Evolutionary conservation across 2,113 vertebrate species (phyloP).

Genomic region (Psittacula cyanocephala): DNA sequence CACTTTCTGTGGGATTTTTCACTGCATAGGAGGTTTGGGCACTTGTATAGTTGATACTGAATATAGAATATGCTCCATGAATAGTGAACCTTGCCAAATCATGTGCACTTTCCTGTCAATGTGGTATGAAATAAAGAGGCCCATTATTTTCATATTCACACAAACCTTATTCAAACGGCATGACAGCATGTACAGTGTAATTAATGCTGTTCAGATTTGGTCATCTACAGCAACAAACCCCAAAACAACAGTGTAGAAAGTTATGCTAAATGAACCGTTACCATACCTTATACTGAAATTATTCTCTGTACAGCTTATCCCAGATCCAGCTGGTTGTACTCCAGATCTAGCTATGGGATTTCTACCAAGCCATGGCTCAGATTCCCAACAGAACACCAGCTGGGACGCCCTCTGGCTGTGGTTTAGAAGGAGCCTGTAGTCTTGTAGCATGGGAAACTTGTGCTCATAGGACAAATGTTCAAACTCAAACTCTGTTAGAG

Average conservation of each 20-base stretch:
- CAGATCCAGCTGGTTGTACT: not conserved
- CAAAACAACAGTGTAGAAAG: not conserved
- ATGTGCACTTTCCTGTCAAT: not conserved
- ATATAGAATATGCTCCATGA: not conserved
- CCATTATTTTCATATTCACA: not conserved
- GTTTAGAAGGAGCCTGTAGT: not conserved
- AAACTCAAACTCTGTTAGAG: not conserved
- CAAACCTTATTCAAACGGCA: fast-evolving
- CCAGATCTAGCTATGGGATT: not conserved
- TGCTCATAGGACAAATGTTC: not conserved
- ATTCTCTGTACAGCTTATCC: not conserved
- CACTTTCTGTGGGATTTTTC: not conserved
- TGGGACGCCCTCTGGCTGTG: not conserved
- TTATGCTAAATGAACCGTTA: not conserved
- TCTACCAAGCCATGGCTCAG: not conserved
- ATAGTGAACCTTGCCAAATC: not conserved
- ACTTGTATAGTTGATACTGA: not conserved
- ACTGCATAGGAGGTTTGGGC: not conserved
- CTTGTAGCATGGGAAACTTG: not conserved
- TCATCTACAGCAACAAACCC: not conserved
- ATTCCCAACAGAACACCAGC: not conserved
- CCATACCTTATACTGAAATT: not conserved
- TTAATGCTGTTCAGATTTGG: not conserved
- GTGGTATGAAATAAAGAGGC: not conserved
- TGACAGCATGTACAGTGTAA: not conserved